These are phyloP conservation scores for Poecilia wingei DNA, from an alignment of 2,797 vertebrate genomes.

Conservation along the genomic window DNA sequence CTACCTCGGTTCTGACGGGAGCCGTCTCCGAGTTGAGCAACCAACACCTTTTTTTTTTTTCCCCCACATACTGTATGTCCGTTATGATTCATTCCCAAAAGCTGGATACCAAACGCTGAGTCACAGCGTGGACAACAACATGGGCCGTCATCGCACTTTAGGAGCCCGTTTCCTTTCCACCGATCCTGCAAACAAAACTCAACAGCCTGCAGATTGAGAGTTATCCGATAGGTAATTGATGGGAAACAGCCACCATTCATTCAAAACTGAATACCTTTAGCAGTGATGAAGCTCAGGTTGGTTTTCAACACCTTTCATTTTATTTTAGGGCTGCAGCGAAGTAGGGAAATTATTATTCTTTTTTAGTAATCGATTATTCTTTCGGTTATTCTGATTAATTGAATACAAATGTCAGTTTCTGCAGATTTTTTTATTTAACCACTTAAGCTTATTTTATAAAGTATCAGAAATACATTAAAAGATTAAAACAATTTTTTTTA, in stretches of 20 bases:
- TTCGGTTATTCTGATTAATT: no score
- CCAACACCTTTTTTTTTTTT: slow-evolving; percentile 25
- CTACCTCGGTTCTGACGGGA: slow-evolving; percentile 29
- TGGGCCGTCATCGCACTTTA: slow-evolving; percentile 26
- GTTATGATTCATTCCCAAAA: slow-evolving; percentile 55
- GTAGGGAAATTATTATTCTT: no score
- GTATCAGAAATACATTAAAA: no score
- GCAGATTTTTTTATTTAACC: no score
- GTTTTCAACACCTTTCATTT: not conserved
- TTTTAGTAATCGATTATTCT: no score
- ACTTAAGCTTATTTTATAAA: no score
- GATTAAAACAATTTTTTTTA: no score
- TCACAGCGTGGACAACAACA: slow-evolving; percentile 43
- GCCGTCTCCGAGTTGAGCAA: slow-evolving; percentile 37
- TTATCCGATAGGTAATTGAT: not conserved
- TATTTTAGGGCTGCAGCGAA: not conserved
- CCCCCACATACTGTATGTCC: slow-evolving; percentile 26
- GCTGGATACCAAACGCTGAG: slow-evolving; percentile 44
- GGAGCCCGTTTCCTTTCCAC: slow-evolving; percentile 31
- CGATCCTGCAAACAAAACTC: slow-evolving; percentile 21
- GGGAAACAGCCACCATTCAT: not conserved
- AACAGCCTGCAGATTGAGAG: slow-evolving; percentile 19
- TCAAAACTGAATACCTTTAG: not conserved
- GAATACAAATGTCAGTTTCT: no score
- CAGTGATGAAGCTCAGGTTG: not conserved